phyloP scores from a whole-genome alignment of 1,140 invertebrate genomes.

The Drosophila gunungcola region DNA sequence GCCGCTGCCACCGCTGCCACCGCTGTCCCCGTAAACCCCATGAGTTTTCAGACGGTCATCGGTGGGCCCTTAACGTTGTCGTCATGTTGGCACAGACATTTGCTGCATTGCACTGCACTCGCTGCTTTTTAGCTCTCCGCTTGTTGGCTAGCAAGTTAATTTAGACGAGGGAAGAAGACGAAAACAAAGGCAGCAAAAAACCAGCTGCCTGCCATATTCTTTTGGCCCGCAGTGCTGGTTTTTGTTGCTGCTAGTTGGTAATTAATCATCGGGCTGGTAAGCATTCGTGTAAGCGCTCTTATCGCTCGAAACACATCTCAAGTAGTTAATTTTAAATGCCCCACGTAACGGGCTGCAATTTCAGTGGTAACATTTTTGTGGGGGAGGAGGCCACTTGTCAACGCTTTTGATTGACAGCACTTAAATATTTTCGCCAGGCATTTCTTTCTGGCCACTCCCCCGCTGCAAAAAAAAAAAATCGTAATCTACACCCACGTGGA shows the following conservation, averaged over 20 bases:
- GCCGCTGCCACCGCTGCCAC: constrained; percentile 15
- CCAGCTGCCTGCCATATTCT: constrained; percentile 77
- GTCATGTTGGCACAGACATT: constrained; percentile 75
- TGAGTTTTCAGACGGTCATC: constrained; percentile 6
- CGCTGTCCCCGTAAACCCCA: not conserved
- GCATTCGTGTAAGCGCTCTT: constrained; percentile 81
- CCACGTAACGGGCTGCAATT: constrained; percentile 68
- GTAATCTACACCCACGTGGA: constrained; percentile 31
- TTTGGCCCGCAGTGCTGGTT: constrained; percentile 19
- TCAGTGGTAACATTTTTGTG: constrained; percentile 4
- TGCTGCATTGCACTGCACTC: constrained; percentile 57
- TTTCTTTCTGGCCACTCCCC: constrained; percentile 50
- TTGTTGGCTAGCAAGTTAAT: constrained; percentile 72
- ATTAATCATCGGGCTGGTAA: constrained; percentile 80
- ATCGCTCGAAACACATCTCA: constrained; percentile 75
- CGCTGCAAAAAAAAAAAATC: not conserved
- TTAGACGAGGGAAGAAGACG: constrained; percentile 54
- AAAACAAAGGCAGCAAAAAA: constrained; percentile 43
- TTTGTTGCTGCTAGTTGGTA: constrained; percentile 36
- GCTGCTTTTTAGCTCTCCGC: constrained; percentile 19
- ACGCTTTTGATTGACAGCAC: constrained; percentile 74
- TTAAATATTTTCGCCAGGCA: constrained; percentile 74
- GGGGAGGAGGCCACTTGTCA: constrained; percentile 40
- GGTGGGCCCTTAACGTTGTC: constrained; percentile 70
- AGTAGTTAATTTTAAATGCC: constrained; percentile 81